These are phyloP conservation scores for Phengaris arion DNA, from an alignment of 2,888 invertebrate species.

Conservation along the genomic window DNA sequence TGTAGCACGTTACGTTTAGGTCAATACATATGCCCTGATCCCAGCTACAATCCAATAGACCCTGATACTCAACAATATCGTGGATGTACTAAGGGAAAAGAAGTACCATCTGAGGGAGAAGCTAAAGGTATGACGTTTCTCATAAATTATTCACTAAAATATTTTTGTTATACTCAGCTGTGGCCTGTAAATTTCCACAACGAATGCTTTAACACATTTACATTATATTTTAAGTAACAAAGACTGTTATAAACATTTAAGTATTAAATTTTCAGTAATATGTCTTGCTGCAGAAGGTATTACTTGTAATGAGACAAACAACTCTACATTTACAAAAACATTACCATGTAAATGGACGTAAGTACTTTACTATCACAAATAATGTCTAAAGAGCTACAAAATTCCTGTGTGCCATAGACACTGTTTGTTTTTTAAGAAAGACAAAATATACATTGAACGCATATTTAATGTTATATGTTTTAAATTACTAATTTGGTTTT, in stretches of 20 bases:
- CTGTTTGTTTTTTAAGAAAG: slow-evolving; percentile 21
- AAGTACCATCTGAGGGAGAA: slow-evolving; percentile 82
- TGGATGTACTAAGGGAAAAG: slow-evolving; percentile 83
- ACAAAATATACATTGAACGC: too few species aligned
- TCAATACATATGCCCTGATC: slow-evolving; percentile 91
- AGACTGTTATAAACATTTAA: not conserved
- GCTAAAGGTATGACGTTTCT: slow-evolving; percentile 82
- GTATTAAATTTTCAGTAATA: slow-evolving; percentile 77
- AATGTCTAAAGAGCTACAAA: not conserved
- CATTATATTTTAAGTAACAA: too few species aligned
- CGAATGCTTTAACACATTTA: too few species aligned
- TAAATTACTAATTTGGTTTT: slow-evolving; percentile 14
- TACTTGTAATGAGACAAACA: slow-evolving; percentile 88
- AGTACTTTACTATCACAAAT: slow-evolving; percentile 61
- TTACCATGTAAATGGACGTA: slow-evolving; percentile 97
- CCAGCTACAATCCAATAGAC: slow-evolving; percentile 87
- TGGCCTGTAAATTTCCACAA: too few species aligned
- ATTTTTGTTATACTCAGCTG: too few species aligned
- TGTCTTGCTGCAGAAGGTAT: slow-evolving; percentile 92
- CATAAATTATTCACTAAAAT: too few species aligned
- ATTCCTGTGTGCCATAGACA: slow-evolving; percentile 11
- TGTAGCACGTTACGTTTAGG: slow-evolving; percentile 87
- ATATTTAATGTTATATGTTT: too few species aligned
- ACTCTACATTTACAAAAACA: slow-evolving; percentile 88
- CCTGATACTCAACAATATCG: slow-evolving; percentile 91